These are phyloP conservation scores for Mya arenaria DNA, from an alignment of 1,140 invertebrate genomes.

Conservation along the genomic window DNA sequence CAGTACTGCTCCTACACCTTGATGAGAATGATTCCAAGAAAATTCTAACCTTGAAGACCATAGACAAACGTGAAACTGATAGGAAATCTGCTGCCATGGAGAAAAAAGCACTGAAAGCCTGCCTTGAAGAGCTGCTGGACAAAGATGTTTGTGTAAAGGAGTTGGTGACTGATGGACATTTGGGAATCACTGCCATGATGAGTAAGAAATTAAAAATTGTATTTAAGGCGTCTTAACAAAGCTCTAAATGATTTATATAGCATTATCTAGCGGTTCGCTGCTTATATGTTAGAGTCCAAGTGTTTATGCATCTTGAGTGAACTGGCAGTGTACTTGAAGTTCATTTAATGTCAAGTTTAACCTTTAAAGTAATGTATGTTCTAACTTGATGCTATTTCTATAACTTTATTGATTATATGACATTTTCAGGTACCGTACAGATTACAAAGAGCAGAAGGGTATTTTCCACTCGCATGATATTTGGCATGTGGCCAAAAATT, in stretches of 20 bases:
- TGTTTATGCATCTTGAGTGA: too few species aligned
- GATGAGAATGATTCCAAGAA: conserved; percentile 47
- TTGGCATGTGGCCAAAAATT: conserved; percentile 29
- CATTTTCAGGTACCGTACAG: too few species aligned
- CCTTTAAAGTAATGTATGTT: too few species aligned
- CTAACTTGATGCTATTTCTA: too few species aligned
- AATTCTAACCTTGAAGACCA: conserved; percentile 20
- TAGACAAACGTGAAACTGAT: conserved; percentile 40
- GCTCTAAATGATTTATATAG: too few species aligned
- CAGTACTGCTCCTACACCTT: conserved; percentile 53
- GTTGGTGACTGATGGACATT: conserved; percentile 31
- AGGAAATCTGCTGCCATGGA: conserved; percentile 46
- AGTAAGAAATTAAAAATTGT: too few species aligned
- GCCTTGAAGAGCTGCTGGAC: neutral
- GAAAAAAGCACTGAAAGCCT: neutral
- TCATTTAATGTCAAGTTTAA: too few species aligned
- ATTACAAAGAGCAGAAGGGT: neutral
- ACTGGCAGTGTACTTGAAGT: too few species aligned
- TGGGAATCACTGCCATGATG: conserved; percentile 35
- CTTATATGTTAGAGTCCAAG: too few species aligned
- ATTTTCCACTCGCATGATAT: neutral
- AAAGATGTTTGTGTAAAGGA: conserved; percentile 16
- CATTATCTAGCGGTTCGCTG: too few species aligned
- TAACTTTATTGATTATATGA: too few species aligned
- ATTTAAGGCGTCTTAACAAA: too few species aligned